Base-by-base conservation (phyloP, 2,797 vertebrate genomes). In the Periparus ater region DNA sequence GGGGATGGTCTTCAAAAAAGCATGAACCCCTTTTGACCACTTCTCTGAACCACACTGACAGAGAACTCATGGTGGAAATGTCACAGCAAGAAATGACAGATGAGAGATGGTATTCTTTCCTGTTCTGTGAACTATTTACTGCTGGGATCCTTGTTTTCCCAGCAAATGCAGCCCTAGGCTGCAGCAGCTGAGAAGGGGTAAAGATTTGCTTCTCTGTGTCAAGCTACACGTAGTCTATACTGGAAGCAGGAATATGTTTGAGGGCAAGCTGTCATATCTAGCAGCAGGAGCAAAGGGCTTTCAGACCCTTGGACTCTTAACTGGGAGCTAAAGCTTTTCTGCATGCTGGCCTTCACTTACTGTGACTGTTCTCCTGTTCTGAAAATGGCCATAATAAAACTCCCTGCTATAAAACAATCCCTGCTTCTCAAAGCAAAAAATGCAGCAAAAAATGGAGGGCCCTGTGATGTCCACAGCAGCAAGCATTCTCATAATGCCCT, bases 1-100 rank as follows among this genome's bases (percentile, higher is more conserved):
- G 2, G 17, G 54, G 77, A 38, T 94, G 87, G 65, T 80, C 93
- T 96, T 96, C 89, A 88, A 83, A 95, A 94, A 93, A 71, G 76
- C 65, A 66, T 7, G n/a, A 94, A 94, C 67, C 70, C 62, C 45
- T 91, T 93, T 32, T 48, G 63, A 83, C 51, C 10, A 13, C 48
- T 81, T 87, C 73, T 91, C 77, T 72, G 86, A 96, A 95, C 84
- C 61, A 90, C n/a, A 29, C 50, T 19, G 27, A 73, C 10, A 51
- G 34, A 80, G 19, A 71, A 40, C 25, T 74, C 10, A 1, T 7
- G 38, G 38, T 36, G 12, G 53, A 79, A 32, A 72, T 45, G 26
- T 51, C 68, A 70, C 36, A 81, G 71, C 66, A 89, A 66, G 15
- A 77, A 95, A 65, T 51, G 72, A 4, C n/a, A 79, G 30, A 38